Conservation (phyloP, 2,797 vertebrate genomes). For the Hippoglossus hippoglossus region DNA sequence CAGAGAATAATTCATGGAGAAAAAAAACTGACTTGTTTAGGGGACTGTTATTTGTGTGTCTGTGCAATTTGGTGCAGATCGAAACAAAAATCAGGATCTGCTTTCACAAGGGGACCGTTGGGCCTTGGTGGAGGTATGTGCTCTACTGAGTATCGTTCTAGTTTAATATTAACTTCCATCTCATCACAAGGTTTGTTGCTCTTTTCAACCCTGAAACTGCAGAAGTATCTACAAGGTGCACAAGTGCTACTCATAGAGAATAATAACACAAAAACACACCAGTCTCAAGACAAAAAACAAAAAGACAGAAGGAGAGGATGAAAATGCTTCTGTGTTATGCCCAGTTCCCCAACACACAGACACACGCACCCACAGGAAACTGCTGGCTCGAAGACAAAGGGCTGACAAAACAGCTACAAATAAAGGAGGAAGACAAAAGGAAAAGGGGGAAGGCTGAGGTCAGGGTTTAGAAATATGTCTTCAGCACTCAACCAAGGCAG, state of each 20-base stretch:
- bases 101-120: too few relatives aligned
- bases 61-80: too few relatives aligned
- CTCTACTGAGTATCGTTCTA: too few relatives aligned
- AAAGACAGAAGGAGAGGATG: constrained; percentile 19
- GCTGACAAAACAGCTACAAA: constrained; percentile 54
- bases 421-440: constrained; percentile 58
- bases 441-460: constrained; percentile 42
- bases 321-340: constrained; percentile 30
- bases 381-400: constrained; percentile 53
- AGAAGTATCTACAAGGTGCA: neutral
- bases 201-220: neutral
- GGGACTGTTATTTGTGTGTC: too few relatives aligned
- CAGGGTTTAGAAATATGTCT: constrained; percentile 44
- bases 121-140: too few relatives aligned
- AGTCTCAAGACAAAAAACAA: constrained; percentile 1
- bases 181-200: neutral
- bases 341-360: neutral
- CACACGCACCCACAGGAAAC: constrained; percentile 35
- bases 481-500: constrained; percentile 40
- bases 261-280: constrained; percentile 11
- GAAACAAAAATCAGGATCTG: too few relatives aligned
- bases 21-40: too few relatives aligned
- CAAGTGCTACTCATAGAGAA: neutral
- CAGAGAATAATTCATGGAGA: too few relatives aligned
- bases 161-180: neutral